phyloP scores from a whole-genome alignment of 2,888 invertebrate species.

The Beris morrisii region DNA sequence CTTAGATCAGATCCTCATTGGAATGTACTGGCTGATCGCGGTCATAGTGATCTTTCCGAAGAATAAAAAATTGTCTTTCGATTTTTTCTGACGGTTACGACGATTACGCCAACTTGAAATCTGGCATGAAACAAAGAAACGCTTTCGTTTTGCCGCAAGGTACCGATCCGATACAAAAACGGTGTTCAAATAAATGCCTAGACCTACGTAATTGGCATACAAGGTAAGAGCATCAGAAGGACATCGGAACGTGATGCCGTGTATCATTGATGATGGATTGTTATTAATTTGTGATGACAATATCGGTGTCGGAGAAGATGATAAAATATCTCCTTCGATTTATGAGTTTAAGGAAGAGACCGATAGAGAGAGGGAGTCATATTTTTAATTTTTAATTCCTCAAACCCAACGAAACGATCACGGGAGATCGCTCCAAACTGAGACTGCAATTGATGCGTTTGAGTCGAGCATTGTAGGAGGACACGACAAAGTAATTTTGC shows the following conservation, averaged over 20 bases:
- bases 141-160: slow-evolving; percentile 4
- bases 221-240: slow-evolving; percentile 10
- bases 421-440: too few species aligned
- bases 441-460: too few species aligned
- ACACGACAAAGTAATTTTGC: too few species aligned
- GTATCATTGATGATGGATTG: slow-evolving; percentile 5
- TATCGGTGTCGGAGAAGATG: too few species aligned
- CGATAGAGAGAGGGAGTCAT: too few species aligned
- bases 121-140: slow-evolving; percentile 19
- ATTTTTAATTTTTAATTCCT: too few species aligned
- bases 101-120: slow-evolving; percentile 34
- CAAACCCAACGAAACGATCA: too few species aligned
- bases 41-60: slow-evolving; percentile 7
- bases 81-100: slow-evolving; percentile 29
- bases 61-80: slow-evolving; percentile 26
- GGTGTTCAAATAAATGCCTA: not conserved
- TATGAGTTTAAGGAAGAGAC: too few species aligned
- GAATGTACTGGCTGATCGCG: not conserved
- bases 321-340: too few species aligned
- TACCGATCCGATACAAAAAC: too few species aligned
- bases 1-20: too few species aligned
- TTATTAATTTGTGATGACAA: not conserved
- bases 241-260: not conserved
- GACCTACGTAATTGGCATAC: slow-evolving; percentile 10
- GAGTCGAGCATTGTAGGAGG: too few species aligned